Evolutionary conservation across 53 echinoderm and acorn worm genomes (phyloP).

Genomic region (Arbacia lixula): DNA sequence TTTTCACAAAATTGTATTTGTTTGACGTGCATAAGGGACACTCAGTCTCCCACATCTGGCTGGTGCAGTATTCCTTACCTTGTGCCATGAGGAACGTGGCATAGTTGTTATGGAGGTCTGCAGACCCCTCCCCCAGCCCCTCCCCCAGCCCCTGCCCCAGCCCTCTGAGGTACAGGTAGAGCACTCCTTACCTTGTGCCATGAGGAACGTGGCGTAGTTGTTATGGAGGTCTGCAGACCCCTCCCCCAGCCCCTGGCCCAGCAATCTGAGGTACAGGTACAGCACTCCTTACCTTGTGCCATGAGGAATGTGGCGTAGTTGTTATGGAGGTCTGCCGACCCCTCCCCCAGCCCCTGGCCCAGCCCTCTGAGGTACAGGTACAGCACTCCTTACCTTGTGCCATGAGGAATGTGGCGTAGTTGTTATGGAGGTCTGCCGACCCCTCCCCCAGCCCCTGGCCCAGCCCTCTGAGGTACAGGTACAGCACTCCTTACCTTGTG

Average conservation of each 20-base stretch:
- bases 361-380: too few relatives aligned
- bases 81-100: slow-evolving; percentile 37
- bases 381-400: slow-evolving; percentile 24
- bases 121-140: slow-evolving; percentile 10
- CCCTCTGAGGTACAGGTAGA: too few relatives aligned
- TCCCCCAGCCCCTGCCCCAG: slow-evolving; percentile 1
- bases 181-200: slow-evolving; percentile 35
- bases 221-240: slow-evolving; percentile 41
- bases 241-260: slow-evolving; percentile 11
- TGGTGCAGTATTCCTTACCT: too few relatives aligned
- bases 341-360: slow-evolving; percentile 12
- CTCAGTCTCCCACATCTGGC: too few relatives aligned
- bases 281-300: slow-evolving; percentile 31
- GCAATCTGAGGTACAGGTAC: too few relatives aligned
- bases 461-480: too few relatives aligned
- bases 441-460: slow-evolving; percentile 10
- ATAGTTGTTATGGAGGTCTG: slow-evolving; percentile 49
- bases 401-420: slow-evolving; percentile 52
- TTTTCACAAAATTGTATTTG: too few relatives aligned
- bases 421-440: slow-evolving; percentile 44
- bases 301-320: slow-evolving; percentile 52
- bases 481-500: slow-evolving; percentile 26
- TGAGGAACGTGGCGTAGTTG: slow-evolving; percentile 49
- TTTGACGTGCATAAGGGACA: too few relatives aligned
- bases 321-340: slow-evolving; percentile 39